phyloP scores from a whole-genome alignment of 2,888 invertebrate species.

The Lacanobia oleracea region DNA sequence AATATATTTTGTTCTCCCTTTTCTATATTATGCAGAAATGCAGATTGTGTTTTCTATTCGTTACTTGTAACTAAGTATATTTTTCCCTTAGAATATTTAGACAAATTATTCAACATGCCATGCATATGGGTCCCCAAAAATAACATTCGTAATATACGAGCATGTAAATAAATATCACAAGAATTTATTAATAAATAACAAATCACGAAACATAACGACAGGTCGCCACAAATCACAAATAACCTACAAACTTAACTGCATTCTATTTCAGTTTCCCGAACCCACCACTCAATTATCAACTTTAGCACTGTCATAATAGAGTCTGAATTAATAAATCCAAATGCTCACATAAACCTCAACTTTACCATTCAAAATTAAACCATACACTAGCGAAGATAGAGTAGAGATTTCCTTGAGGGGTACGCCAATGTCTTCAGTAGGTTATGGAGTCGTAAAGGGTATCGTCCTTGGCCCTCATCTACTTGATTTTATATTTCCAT shows the following conservation, averaged over 20 bases:
- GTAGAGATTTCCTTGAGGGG: constrained; percentile 24
- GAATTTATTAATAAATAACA: constrained; percentile 45
- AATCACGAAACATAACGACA: constrained; percentile 36
- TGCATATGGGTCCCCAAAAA: background rate
- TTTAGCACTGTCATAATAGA: constrained; percentile 32
- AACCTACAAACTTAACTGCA: constrained; percentile 17
- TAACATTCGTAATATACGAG: constrained; percentile 15
- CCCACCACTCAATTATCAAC: constrained; percentile 38
- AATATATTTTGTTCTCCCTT: background rate
- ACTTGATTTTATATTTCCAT: constrained; percentile 71
- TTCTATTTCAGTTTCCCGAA: constrained; percentile 22
- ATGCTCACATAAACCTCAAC: constrained; percentile 8
- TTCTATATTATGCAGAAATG: background rate
- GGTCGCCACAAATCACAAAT: constrained; percentile 44
- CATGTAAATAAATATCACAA: background rate
- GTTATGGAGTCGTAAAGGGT: constrained; percentile 69
- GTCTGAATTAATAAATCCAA: constrained; percentile 51
- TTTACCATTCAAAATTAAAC: constrained; percentile 8
- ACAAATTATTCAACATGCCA: constrained; percentile 2
- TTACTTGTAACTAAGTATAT: background rate
- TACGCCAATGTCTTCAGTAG: constrained; percentile 45
- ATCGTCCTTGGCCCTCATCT: constrained; percentile 62
- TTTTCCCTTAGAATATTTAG: background rate
- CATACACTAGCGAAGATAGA: accelerated
- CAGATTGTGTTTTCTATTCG: background rate